phyloP scores from a whole-genome alignment of 2,113 vertebrate genomes.

The Rhineura floridana region DNA sequence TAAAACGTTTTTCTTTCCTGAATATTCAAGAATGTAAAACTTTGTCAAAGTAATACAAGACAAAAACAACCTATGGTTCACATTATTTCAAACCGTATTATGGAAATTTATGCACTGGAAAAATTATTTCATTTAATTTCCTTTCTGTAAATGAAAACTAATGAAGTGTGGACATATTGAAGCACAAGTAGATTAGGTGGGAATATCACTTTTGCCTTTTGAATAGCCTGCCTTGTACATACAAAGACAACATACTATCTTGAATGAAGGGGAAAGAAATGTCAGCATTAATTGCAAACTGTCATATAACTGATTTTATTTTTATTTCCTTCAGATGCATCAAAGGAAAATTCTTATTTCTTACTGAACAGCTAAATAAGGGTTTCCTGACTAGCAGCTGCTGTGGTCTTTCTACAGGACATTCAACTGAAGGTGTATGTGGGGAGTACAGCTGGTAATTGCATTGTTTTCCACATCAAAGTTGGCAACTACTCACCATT shows the following conservation, averaged over 20 bases:
- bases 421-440: fast-evolving
- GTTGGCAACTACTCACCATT: neutral
- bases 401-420: neutral
- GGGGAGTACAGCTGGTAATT: neutral
- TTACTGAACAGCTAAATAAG: neutral
- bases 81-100: slow-evolving; percentile 44
- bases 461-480: neutral
- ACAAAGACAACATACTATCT: slow-evolving; percentile 19
- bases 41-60: slow-evolving; percentile 28
- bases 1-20: neutral
- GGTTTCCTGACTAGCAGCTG: neutral
- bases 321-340: slow-evolving; percentile 27
- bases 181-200: slow-evolving; percentile 28
- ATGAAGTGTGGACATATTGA: slow-evolving; percentile 50
- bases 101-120: slow-evolving; percentile 35
- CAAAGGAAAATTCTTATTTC: slow-evolving; percentile 5
- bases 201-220: neutral
- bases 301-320: neutral
- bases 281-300: neutral
- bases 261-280: neutral
- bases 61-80: slow-evolving; percentile 44
- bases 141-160: slow-evolving; percentile 59
- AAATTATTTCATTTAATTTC: slow-evolving; percentile 55
- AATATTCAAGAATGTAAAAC: slow-evolving; percentile 11
- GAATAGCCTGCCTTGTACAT: neutral